These are phyloP conservation scores for Alviniconcha strummeri DNA, from an alignment of 2,888 invertebrate genomes.

Conservation along the genomic window DNA sequence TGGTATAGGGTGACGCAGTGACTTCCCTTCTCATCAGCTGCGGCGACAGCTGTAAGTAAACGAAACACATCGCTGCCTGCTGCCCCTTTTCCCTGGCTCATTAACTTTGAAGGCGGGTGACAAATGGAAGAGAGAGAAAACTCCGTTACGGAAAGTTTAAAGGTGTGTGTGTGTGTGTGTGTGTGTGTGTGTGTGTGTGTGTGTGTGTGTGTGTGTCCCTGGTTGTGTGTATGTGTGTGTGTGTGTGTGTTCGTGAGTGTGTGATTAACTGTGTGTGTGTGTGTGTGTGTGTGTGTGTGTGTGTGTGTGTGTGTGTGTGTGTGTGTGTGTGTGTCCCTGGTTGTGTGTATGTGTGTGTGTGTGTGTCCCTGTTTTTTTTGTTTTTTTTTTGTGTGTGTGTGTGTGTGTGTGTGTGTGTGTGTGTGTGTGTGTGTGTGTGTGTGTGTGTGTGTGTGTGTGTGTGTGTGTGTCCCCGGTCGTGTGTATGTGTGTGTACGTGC, in stretches of 20 bases:
- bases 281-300: not conserved
- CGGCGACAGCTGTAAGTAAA: no score
- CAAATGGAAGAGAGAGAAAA: no score
- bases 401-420: no score
- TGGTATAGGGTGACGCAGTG: no score
- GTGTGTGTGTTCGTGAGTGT: not conserved
- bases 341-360: conserved; percentile 16
- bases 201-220: not conserved
- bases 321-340: conserved; percentile 5
- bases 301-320: not conserved
- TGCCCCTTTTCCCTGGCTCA: no score
- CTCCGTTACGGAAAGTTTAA: no score
- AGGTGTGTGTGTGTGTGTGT: not conserved
- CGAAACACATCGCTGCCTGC: no score
- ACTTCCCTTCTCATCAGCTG: no score
- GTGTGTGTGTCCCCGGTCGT: no score
- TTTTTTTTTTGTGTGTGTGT: not conserved
- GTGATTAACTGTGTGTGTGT: not conserved
- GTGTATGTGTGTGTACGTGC: no score
- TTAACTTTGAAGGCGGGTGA: no score
- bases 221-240: not conserved
- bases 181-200: conserved; percentile 11
- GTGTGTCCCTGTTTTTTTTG: not conserved
- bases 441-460: not conserved
- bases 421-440: no score